These are phyloP conservation scores for Botrylloides violaceus DNA, from an alignment of 23 tunicate species.

Conservation along the genomic window DNA sequence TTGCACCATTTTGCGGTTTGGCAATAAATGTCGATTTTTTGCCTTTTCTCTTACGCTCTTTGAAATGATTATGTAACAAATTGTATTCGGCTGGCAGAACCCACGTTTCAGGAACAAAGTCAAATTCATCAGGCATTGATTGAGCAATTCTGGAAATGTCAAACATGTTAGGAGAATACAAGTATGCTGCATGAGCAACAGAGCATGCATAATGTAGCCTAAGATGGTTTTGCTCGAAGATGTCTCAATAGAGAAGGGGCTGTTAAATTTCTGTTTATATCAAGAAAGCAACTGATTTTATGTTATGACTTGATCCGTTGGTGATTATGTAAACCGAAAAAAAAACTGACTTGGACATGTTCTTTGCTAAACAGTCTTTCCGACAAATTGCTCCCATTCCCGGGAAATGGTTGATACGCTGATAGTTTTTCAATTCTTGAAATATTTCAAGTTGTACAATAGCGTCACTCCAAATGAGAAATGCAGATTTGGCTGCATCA, in stretches of 20 bases:
- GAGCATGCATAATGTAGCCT: no score
- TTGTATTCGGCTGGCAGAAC: conserved; percentile 76
- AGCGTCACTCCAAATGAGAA: conserved; percentile 65
- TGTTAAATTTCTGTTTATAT: no score
- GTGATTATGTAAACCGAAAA: not conserved
- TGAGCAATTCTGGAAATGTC: conserved; percentile 59
- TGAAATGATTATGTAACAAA: conserved; percentile 32
- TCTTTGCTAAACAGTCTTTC: conserved; percentile 72
- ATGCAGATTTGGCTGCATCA: conserved; percentile 22
- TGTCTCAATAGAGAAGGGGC: no score
- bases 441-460: conserved; percentile 50
- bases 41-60: conserved; percentile 45
- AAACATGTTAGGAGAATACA: no score
- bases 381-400: conserved; percentile 85
- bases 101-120: conserved; percentile 76
- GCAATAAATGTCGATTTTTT: conserved; percentile 50
- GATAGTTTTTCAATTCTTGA: conserved; percentile 67
- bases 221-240: no score
- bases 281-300: no score
- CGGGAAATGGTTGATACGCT: conserved; percentile 80
- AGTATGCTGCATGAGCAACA: no score
- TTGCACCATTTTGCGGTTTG: conserved; percentile 88
- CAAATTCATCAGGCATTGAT: conserved; percentile 49
- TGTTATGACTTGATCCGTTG: no score
- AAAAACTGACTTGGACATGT: conserved; percentile 69